Percentiles rank a stretch among this genome's conserved stretches.
phyloP scores from a whole-genome alignment of 2,113 vertebrate genomes.

The Thalassoma bifasciatum region DNA sequence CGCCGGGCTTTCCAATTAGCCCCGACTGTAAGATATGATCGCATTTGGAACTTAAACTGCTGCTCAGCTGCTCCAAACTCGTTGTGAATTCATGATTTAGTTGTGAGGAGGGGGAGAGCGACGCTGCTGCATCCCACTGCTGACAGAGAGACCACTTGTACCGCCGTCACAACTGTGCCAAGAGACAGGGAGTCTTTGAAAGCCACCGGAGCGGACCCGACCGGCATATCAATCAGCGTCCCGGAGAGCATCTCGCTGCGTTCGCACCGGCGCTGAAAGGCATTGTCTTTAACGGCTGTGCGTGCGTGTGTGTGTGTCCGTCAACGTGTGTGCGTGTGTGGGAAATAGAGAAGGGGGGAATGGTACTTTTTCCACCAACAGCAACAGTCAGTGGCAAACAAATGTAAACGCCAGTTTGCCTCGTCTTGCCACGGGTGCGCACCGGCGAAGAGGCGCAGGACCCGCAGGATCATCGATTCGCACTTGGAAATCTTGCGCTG shows the following conservation, averaged over 20 bases:
- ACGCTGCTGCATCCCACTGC: slow-evolving; percentile 56
- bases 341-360: slow-evolving; percentile 24
- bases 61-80: slow-evolving; percentile 34
- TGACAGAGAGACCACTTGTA: slow-evolving; percentile 82
- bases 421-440: slow-evolving; percentile 65
- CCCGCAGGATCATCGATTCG: slow-evolving; percentile 79
- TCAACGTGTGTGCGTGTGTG: not conserved
- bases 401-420: slow-evolving; percentile 57
- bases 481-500: slow-evolving; percentile 65
- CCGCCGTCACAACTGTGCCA: slow-evolving; percentile 77
- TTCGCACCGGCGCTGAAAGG: slow-evolving; percentile 39
- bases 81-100: slow-evolving; percentile 43
- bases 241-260: slow-evolving; percentile 53
- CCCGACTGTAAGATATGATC: not conserved
- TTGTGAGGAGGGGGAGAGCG: slow-evolving; percentile 32
- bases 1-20: slow-evolving; percentile 6
- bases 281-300: slow-evolving; percentile 37
- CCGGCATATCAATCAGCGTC: slow-evolving; percentile 84
- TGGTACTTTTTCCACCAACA: slow-evolving; percentile 58
- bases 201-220: slow-evolving; percentile 76
- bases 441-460: slow-evolving; percentile 68
- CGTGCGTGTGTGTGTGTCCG: not conserved
- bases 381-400: slow-evolving; percentile 58
- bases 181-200: slow-evolving; percentile 81
- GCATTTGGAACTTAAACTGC: slow-evolving; percentile 53